Evolutionary conservation across 2,797 vertebrate species (phyloP).

Genomic region (Macrochelys suwanniensis): DNA sequence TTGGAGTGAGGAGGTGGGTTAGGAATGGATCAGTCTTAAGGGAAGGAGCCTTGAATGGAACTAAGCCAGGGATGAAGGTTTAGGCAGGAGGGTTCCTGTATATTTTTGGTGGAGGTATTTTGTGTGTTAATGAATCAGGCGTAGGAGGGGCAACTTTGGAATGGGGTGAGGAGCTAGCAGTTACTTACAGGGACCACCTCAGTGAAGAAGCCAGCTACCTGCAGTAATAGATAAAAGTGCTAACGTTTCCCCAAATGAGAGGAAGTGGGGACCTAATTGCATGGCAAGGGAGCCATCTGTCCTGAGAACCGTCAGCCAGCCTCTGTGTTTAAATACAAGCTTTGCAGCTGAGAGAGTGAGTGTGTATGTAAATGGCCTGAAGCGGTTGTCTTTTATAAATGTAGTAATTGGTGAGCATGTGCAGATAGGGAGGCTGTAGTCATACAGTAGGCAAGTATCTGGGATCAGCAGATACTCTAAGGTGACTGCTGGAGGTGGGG

Average conservation of each 20-base stretch:
- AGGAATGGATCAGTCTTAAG: background rate
- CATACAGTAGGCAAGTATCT: background rate
- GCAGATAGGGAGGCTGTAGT: background rate
- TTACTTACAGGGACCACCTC: background rate
- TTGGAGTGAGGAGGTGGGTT: background rate
- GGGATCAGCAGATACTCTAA: background rate
- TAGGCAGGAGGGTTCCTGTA: background rate
- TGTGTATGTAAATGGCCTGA: background rate
- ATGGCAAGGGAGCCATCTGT: background rate
- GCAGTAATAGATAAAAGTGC: background rate
- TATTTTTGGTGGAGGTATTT: background rate
- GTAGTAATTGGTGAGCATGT: background rate
- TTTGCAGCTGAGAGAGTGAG: background rate
- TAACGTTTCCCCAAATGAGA: background rate
- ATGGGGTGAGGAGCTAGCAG: background rate
- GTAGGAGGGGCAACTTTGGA: background rate
- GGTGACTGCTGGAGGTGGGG: background rate
- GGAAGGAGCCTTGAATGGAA: background rate
- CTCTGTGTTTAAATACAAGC: background rate
- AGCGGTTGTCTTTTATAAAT: background rate
- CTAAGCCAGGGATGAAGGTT: background rate
- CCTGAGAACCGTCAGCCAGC: background rate
- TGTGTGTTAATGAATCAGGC: background rate
- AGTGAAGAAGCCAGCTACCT: background rate
- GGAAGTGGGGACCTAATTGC: background rate